These are phyloP conservation scores for Ptiloglossa arizonensis DNA, from an alignment of 1,140 invertebrate species.

Conservation along the genomic window DNA sequence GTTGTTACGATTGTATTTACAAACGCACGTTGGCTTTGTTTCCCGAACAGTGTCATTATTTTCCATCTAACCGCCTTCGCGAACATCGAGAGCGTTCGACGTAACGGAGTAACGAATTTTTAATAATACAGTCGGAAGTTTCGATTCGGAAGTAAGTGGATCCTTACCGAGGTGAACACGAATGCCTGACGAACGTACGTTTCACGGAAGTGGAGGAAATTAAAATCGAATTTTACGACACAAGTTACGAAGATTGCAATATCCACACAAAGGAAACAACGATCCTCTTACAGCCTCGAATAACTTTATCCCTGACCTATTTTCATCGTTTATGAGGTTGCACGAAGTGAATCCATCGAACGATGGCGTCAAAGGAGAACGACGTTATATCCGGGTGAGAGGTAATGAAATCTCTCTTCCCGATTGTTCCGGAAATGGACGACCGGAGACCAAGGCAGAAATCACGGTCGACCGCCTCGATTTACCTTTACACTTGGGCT, in stretches of 20 bases:
- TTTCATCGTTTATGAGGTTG: slow-evolving; percentile 55
- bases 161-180: neutral
- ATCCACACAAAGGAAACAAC: slow-evolving; percentile 33
- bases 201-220: neutral
- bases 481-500: slow-evolving; percentile 4
- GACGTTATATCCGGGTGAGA: slow-evolving; percentile 50
- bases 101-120: neutral
- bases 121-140: too few relatives aligned
- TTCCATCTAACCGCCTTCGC: too few relatives aligned
- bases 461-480: neutral
- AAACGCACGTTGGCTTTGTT: too few relatives aligned
- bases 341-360: slow-evolving; percentile 54
- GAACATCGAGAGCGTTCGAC: too few relatives aligned
- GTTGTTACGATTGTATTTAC: too few relatives aligned
- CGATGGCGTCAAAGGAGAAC: slow-evolving; percentile 58
- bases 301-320: slow-evolving; percentile 59
- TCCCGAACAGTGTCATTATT: too few relatives aligned
- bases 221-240: slow-evolving; percentile 32
- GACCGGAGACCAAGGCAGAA: neutral
- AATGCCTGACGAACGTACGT: neutral
- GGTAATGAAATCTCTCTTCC: slow-evolving; percentile 52
- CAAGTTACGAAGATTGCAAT: slow-evolving; percentile 36
- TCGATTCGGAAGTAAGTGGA: neutral
- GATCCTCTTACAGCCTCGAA: slow-evolving; percentile 29
- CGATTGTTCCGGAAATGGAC: slow-evolving; percentile 49